These are phyloP conservation scores for Coelopa frigida DNA, from an alignment of 1,140 invertebrate genomes.

Conservation along the genomic window DNA sequence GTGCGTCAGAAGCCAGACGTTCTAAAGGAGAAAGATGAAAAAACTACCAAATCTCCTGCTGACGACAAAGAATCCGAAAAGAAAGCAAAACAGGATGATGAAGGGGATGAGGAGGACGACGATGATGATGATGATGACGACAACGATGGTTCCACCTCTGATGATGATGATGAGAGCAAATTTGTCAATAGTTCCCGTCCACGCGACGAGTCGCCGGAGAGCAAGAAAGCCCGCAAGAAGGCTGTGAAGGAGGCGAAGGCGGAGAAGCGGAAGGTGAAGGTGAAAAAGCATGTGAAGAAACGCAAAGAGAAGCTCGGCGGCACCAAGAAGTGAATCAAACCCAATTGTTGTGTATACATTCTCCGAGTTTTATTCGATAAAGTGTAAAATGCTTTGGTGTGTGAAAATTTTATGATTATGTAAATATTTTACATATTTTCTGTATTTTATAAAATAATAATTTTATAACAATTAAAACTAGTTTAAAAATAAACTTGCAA, in stretches of 20 bases:
- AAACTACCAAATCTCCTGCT: no score
- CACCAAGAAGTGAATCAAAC: conserved; percentile 40
- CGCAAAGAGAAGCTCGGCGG: conserved; percentile 61
- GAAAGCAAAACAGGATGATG: conserved; percentile 43
- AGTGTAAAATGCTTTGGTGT: no score
- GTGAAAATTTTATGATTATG: no score
- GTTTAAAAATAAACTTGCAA: no score
- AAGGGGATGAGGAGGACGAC: conserved; percentile 47
- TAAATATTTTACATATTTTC: no score
- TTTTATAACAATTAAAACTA: no score
- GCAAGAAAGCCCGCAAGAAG: conserved; percentile 80
- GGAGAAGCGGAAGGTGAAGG: conserved; percentile 85
- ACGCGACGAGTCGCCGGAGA: conserved; percentile 78
- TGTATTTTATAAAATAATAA: no score
- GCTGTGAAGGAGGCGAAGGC: conserved; percentile 79
- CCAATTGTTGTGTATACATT: no score
- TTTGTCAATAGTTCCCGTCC: conserved; percentile 65
- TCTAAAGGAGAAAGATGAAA: conserved; percentile 36
- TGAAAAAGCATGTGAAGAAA: conserved; percentile 96
- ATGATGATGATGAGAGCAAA: conserved; percentile 50
- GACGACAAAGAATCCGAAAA: no score
- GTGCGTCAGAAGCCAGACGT: conserved; percentile 55
- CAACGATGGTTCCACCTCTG: conserved; percentile 42
- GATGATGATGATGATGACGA: conserved; percentile 36
- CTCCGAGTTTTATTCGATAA: no score